phyloP scores from a whole-genome alignment of 1,140 invertebrate species.

The Lasaia peninsularis region DNA sequence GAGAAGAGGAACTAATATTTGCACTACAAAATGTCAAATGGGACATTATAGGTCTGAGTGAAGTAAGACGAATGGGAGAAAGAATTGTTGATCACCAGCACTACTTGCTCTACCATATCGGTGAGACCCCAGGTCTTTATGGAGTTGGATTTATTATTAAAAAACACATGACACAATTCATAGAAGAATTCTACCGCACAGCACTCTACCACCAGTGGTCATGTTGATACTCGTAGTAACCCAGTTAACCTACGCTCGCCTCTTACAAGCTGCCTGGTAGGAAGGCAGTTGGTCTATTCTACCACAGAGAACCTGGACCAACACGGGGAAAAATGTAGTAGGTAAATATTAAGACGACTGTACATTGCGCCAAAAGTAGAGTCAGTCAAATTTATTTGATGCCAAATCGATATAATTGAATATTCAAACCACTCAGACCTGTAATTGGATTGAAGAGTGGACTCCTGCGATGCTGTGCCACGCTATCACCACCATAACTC shows the following conservation, averaged over 20 bases:
- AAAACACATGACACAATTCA: too few species aligned
- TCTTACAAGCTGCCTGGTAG: too few species aligned
- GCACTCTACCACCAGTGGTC: too few species aligned
- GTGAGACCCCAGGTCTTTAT: not conserved
- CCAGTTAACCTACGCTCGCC: too few species aligned
- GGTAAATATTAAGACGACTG: not conserved
- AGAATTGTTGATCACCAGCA: not conserved
- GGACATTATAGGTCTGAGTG: slow-evolving; percentile 17
- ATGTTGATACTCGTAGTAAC: too few species aligned
- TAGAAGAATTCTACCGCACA: too few species aligned
- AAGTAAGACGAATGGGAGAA: slow-evolving; percentile 7
- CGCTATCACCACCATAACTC: slow-evolving; percentile 8
- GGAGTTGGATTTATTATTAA: not conserved
- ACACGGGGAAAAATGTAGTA: not conserved
- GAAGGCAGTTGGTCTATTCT: too few species aligned
- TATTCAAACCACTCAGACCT: slow-evolving; percentile 46
- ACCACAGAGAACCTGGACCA: too few species aligned
- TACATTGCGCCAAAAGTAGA: not conserved
- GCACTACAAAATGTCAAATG: slow-evolving; percentile 17
- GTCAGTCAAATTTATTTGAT: not conserved
- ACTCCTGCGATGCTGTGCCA: slow-evolving; percentile 37
- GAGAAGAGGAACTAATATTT: slow-evolving; percentile 7
- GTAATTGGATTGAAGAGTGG: slow-evolving; percentile 55
- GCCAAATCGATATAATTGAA: slow-evolving; percentile 28
- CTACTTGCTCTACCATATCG: slow-evolving; percentile 11